Percentiles rank a stretch among this genome's conserved stretches.
Conservation (phyloP, 2,888 invertebrate genomes). For the Folsomia candida region DNA sequence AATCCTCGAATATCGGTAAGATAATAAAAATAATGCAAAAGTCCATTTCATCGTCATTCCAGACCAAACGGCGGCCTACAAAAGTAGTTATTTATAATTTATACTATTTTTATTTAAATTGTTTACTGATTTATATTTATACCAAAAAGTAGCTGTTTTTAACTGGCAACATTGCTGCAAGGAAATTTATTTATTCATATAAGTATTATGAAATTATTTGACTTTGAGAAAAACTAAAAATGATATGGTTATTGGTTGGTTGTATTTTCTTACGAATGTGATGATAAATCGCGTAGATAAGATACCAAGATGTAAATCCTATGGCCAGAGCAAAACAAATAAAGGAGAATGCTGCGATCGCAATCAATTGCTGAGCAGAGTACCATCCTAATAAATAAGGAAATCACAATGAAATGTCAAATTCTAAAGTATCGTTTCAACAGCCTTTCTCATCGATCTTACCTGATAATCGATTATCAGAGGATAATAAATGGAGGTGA, state of each 20-base stretch:
- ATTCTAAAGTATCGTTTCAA: too few relatives aligned
- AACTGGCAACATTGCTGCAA: slow-evolving; percentile 49
- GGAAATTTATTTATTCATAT: slow-evolving; percentile 1
- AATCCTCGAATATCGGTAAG: slow-evolving; percentile 46
- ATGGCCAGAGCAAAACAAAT: slow-evolving; percentile 43
- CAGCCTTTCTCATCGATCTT: not conserved
- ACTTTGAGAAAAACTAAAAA: not conserved
- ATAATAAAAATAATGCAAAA: slow-evolving; percentile 38
- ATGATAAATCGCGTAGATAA: slow-evolving; percentile 49
- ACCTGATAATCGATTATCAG: slow-evolving; percentile 44
- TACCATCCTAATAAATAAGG: slow-evolving; percentile 39
- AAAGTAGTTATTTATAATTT: too few relatives aligned
- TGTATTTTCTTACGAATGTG: slow-evolving; percentile 50
- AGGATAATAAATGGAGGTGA: slow-evolving; percentile 42
- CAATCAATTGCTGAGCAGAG: slow-evolving; percentile 40
- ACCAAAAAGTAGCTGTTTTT: slow-evolving; percentile 47
- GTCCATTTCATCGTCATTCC: slow-evolving; percentile 51
- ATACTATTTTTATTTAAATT: too few relatives aligned
- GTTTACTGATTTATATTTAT: too few relatives aligned
- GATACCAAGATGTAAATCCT: slow-evolving; percentile 49
- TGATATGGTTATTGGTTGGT: not conserved
- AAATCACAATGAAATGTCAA: not conserved
- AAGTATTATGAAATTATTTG: not conserved
- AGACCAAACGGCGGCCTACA: slow-evolving; percentile 51
- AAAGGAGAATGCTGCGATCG: slow-evolving; percentile 44